Conservation (phyloP, 2,797 vertebrate genomes). For the Paratrypauchen microcephalus region DNA sequence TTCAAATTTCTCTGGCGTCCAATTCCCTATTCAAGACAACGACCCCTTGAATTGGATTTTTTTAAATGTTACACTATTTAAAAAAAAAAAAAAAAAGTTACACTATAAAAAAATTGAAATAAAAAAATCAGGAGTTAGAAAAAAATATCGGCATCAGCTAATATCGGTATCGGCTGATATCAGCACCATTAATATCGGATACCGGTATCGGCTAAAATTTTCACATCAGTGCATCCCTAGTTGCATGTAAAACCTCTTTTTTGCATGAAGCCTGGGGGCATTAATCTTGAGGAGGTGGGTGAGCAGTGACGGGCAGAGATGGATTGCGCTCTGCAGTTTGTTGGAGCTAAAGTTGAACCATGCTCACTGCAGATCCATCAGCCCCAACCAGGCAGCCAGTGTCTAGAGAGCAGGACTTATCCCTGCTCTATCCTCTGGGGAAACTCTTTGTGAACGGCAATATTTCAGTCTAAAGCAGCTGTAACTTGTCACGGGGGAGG, state of each 20-base stretch:
- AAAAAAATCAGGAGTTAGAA: no score
- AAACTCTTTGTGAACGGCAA: not conserved
- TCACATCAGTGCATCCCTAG: no score
- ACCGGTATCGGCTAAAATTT: no score
- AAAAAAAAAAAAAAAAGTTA: no score
- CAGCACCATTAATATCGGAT: no score
- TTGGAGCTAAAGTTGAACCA: conserved; percentile 40
- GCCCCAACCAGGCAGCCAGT: conserved; percentile 24
- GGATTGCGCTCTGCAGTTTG: conserved; percentile 44
- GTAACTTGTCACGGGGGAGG: not conserved
- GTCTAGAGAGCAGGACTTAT: conserved; percentile 14
- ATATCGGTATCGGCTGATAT: no score
- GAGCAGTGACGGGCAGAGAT: conserved; percentile 55
- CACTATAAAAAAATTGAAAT: no score
- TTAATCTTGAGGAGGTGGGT: conserved; percentile 51
- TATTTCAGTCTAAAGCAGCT: conserved; percentile 14
- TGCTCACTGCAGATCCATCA: conserved; percentile 55
- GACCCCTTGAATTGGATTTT: no score
- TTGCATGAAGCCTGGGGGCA: conserved; percentile 51
- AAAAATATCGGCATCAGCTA: no score
- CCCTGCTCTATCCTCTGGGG: not conserved
- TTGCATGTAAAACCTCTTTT: conserved; percentile 46
- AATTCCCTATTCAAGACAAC: no score
- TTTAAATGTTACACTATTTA: no score
- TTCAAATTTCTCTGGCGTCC: no score